A percentile compares a stretch with the other conserved stretches of the same genome.
Conservation (phyloP, 1,140 invertebrate genomes). For the Drosophila erecta region DNA sequence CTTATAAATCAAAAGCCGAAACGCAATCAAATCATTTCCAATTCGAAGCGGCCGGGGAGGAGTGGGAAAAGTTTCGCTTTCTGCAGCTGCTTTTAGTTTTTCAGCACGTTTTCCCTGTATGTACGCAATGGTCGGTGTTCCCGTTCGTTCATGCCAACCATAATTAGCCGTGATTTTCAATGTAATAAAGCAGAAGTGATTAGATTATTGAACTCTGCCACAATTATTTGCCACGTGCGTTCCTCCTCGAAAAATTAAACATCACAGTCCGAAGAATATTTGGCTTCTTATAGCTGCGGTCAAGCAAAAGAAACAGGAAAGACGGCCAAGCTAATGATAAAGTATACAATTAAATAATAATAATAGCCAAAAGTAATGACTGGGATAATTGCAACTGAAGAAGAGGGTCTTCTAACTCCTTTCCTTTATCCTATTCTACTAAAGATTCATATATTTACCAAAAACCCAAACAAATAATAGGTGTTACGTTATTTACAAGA, state of each 20-base stretch:
- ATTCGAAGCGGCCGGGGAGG: neutral
- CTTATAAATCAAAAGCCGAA: conserved; percentile 66
- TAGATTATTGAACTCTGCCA: conserved; percentile 65
- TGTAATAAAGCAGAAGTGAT: conserved; percentile 70
- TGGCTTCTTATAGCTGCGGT: neutral
- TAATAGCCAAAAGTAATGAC: too few relatives aligned
- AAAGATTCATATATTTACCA: too few relatives aligned
- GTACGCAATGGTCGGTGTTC: conserved; percentile 19
- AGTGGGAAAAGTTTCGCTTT: conserved; percentile 50
- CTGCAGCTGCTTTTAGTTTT: conserved; percentile 66
- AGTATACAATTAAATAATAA: too few relatives aligned
- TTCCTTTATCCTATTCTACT: too few relatives aligned
- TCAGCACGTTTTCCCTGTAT: conserved; percentile 62
- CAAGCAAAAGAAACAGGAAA: neutral
- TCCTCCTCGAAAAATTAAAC: conserved; percentile 17
- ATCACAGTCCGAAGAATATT: conserved; percentile 12
- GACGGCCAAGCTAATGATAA: neutral
- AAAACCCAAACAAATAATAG: too few relatives aligned
- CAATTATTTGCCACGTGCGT: conserved; percentile 39
- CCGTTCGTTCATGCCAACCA: conserved; percentile 55
- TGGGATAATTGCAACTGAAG: too few relatives aligned
- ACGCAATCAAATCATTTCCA: conserved; percentile 43
- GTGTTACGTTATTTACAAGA: too few relatives aligned
- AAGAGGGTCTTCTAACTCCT: too few relatives aligned
- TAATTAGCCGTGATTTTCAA: conserved; percentile 69